Evolutionary conservation across 2,797 vertebrate species (phyloP), one percentile per base, ranked within the genome.

Genomic region (Macropus fuliginosus): DNA sequence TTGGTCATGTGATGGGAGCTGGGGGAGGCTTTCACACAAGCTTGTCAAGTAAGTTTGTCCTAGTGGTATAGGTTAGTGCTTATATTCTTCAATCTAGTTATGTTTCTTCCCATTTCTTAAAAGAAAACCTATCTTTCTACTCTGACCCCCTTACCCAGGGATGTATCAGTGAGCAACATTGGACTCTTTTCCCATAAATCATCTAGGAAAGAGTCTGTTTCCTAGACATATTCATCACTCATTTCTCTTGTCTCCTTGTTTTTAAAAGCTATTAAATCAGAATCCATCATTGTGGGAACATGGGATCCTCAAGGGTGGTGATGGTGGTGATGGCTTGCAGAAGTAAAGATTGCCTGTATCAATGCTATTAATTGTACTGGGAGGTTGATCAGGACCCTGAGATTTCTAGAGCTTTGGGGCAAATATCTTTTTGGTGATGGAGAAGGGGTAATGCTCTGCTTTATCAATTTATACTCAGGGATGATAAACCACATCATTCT

Each of bases 141-240:
- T 56, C 55, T 1, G 5, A 52, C 91, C 29, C 1, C 91, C 40
- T 89, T 91, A 27, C 96, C 94, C 0, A 0, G 55, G 94, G 92
- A 54, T 0, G 13, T 90, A 54, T 81, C 93, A 91, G 4, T 1
- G 92, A 55, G 57, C 92, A 50, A 95, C 97, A 59, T 97, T 98
- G 55, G 52, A 96, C 91, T 90, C 93, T 97, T 96, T 96, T 40
- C 97, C 97, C 96, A 9, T 98, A 97, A 97, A 97, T 98, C 98
- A 95, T 96, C 93, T 74, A 4, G 1, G 94, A 96, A 97, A 34
- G 90, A 97, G 95, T 55, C 54, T 29, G 4, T 94, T 93, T 94
- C 98, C 94, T 1, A 10, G 2, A 3, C 92, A 87, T 4, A 40
- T 95, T 96, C 96, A 81, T 98, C 98, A 18, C 56, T 95, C 91